These are phyloP conservation scores for Bufo gargarizans DNA, from an alignment of 2,113 vertebrate species.

Conservation along the genomic window DNA sequence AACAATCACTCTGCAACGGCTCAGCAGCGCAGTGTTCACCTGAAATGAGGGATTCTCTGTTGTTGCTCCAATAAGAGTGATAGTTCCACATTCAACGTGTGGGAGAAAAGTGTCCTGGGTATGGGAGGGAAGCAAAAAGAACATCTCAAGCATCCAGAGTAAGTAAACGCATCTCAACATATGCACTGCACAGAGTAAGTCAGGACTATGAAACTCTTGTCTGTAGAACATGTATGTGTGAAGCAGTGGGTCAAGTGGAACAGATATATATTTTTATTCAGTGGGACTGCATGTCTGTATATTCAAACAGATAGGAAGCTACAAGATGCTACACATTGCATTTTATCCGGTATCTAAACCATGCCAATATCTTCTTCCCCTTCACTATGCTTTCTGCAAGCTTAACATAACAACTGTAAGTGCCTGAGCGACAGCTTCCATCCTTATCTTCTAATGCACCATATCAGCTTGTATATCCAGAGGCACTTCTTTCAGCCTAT, in stretches of 20 bases:
- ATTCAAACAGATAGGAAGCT: too few species aligned
- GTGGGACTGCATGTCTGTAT: too few species aligned
- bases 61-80: constrained; percentile 95
- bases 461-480: background rate
- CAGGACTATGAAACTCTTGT: background rate
- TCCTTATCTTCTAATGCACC: background rate
- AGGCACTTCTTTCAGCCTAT: background rate
- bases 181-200: background rate
- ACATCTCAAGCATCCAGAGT: constrained; percentile 65
- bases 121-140: constrained; percentile 76
- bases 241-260: too few species aligned
- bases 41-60: constrained; percentile 99
- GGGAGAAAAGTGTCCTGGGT: constrained; percentile 89
- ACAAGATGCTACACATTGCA: background rate
- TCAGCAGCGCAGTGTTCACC: constrained; percentile 91
- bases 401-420: constrained; percentile 8
- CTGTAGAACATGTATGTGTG: background rate
- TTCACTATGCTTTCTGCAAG: background rate
- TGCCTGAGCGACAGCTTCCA: background rate
- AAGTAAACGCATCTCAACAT: constrained; percentile 61
- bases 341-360: background rate
- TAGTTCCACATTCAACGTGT: constrained; percentile 93
- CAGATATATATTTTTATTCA: too few species aligned
- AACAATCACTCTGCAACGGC: constrained; percentile 93
- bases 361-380: background rate